Evolutionary conservation across 2,797 vertebrate genomes (phyloP).

Genomic region (Acridotheres tristis): DNA sequence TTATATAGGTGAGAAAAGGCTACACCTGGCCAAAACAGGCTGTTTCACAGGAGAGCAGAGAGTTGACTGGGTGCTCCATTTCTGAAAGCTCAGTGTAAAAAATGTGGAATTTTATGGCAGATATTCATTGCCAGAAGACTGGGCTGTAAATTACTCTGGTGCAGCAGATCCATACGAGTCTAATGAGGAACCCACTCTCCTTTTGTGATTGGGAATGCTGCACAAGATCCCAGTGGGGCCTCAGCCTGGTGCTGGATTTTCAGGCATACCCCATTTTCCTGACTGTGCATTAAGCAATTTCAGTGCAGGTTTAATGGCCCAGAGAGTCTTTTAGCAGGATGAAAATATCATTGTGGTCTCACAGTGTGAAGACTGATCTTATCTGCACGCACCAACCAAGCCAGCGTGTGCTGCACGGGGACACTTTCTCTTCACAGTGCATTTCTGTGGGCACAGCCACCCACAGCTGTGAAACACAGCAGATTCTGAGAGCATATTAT

Average conservation of each 20-base stretch:
- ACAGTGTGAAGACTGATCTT: not conserved
- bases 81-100: not conserved
- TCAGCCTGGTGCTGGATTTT: not conserved
- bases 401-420: not conserved
- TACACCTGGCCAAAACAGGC: not conserved
- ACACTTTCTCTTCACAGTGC: not conserved
- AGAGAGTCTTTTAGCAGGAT: not conserved
- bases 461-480: constrained; percentile 43
- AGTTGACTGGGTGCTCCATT: not conserved
- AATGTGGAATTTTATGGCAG: not conserved
- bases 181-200: not conserved
- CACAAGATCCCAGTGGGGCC: not conserved
- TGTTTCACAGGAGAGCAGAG: not conserved
- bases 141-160: fast-evolving
- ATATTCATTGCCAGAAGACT: not conserved
- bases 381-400: not conserved
- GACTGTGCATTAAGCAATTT: not conserved
- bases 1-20: not conserved
- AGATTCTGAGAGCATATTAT: constrained; percentile 21
- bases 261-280: not conserved
- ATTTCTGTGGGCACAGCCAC: constrained; percentile 6
- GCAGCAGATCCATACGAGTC: fast-evolving
- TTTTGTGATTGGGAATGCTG: not conserved
- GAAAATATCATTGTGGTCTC: constrained; percentile 1
- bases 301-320: not conserved